Conservation (phyloP, 2,797 vertebrate species). For the Poeciliopsis infans region DNA sequence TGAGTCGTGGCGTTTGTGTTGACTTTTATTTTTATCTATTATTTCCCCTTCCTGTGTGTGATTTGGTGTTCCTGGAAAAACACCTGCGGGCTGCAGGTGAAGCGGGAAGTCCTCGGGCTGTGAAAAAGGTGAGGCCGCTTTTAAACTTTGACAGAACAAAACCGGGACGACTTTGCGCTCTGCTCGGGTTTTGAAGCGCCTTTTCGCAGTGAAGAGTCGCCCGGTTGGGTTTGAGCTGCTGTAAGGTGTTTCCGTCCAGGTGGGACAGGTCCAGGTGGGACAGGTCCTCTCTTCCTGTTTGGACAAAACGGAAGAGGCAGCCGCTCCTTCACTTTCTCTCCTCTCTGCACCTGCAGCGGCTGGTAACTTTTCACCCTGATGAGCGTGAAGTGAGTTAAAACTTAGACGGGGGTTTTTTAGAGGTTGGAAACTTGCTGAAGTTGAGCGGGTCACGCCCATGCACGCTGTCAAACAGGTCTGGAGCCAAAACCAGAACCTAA, state of each 20-base stretch:
- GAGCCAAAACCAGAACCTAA: neutral
- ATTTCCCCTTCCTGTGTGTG: neutral
- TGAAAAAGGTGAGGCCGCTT: conserved; percentile 68
- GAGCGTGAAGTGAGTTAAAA: neutral
- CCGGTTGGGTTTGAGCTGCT: neutral
- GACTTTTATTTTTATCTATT: neutral
- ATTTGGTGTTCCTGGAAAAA: conserved; percentile 54
- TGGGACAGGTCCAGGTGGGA: conserved; percentile 10
- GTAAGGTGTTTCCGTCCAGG: neutral
- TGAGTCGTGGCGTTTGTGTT: neutral
- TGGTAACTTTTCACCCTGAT: neutral
- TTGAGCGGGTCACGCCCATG: conserved; percentile 49
- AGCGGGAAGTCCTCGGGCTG: conserved; percentile 63
- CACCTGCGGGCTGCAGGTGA: conserved; percentile 77
- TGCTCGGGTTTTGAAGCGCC: neutral
- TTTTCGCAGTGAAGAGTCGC: neutral
- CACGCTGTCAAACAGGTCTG: conserved; percentile 10
- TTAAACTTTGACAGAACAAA: neutral
- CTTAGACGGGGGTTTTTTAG: neutral
- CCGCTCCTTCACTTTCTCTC: too few relatives aligned
- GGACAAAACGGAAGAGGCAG: conserved; percentile 1
- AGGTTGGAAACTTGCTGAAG: conserved; percentile 6
- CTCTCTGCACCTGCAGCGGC: neutral
- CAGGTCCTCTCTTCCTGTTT: conserved; percentile 33
- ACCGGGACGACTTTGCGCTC: too few relatives aligned